Evolutionary conservation across 2,113 vertebrate species (phyloP), one percentile per base, ranked within the genome.

Genomic region (Mesocricetus auratus): DNA sequence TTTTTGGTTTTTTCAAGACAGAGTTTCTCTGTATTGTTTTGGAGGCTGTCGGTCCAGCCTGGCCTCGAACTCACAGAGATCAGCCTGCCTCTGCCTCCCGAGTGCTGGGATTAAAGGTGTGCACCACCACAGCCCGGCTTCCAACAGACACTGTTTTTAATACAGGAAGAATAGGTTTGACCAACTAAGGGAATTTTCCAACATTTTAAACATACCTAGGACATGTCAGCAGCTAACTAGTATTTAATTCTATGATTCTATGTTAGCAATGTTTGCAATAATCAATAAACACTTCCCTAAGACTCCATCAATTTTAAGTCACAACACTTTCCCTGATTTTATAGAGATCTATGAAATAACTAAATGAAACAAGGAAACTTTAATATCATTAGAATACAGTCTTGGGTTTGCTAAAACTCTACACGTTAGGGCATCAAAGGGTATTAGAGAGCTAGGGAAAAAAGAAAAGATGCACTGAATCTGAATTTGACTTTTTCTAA

Each of bases 231-330:
- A 47, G 8, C 53, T 12, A 58, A 9, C 33, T 73, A 68, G 45
- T 90, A 81, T 68, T 56, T 88, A 60, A 73, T 68, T 31, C 5
- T 82, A 22, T 39, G 26, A 73, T 68, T 31, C 5, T 82, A 22
- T 39, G 26, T 42, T 53, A 88, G 50, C 15, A 45, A 26, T 79
- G 10, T 33, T 62, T 81, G 56, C 58, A 95, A 87, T 95, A 68
- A 83, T 45, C 92, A 89, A 64, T 50, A 90, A 94, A 50, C 24
- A 93, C 39, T 29, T 93, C 39, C 93, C 31, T 74, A 83, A 86
- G 81, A 64, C 29, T 36, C n/a, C 24, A 89, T 17, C 47, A 78
- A 21, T 31, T 95, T 82, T 87, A 93, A 74, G n/a, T 10, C 78
- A 1, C 3, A 58, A 39, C 87, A 86, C 64, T 83, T 95, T 21